Evolutionary conservation across 2,888 invertebrate species (phyloP).

Genomic region (Quadroppia sp.): DNA sequence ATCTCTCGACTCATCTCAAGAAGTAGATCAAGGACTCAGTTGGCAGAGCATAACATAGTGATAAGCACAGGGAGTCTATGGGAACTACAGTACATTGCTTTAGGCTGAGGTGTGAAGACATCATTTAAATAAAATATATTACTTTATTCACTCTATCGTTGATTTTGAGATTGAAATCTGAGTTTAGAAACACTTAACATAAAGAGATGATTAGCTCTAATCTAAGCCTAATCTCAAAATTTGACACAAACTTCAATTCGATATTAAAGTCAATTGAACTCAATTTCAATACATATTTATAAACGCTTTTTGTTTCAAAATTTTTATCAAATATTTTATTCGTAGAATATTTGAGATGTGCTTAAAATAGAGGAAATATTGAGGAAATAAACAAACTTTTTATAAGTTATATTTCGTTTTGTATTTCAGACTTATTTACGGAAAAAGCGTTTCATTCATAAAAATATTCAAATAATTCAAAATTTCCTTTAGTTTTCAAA

Average conservation of each 20-base stretch:
- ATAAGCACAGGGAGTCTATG: neutral
- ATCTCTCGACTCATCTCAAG: neutral
- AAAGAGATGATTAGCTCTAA: neutral
- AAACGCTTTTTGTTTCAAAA: neutral
- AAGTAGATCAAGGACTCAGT: constrained; percentile 29
- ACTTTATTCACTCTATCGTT: neutral
- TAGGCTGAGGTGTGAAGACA: constrained; percentile 27
- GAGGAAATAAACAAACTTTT: constrained; percentile 12
- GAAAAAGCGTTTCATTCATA: constrained; percentile 1
- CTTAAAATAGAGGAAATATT: constrained; percentile 13
- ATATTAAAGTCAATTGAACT: neutral
- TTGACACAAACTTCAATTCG: neutral
- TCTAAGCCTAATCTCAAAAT: neutral
- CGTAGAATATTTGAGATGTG: neutral
- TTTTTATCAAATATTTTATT: neutral
- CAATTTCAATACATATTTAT: constrained; percentile 14
- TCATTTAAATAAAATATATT: neutral
- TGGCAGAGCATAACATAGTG: neutral
- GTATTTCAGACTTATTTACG: neutral
- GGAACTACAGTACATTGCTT: constrained; percentile 10
- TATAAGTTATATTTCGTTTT: neutral
- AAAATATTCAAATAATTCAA: neutral
- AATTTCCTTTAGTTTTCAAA: neutral
- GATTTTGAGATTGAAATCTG: neutral
- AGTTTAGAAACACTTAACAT: neutral